These are phyloP conservation scores for Triops longicaudatus DNA, from an alignment of 1,140 invertebrate species.

Conservation along the genomic window DNA sequence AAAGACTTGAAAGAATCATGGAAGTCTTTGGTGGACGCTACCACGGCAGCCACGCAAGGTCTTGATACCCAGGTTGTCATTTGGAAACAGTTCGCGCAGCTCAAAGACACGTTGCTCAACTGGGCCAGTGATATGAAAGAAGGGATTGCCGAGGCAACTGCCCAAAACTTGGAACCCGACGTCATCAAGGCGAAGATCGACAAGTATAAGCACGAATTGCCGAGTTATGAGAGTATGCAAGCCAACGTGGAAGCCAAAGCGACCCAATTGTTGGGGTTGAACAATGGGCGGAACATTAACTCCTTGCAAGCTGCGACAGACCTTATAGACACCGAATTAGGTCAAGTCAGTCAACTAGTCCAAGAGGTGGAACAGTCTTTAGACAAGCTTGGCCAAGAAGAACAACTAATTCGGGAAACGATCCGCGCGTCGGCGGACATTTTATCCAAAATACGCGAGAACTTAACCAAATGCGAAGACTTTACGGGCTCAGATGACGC, in stretches of 20 bases:
- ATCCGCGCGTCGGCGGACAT: constrained; percentile 59
- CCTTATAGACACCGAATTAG: constrained; percentile 66
- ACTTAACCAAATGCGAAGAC: constrained; percentile 82
- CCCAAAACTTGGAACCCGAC: constrained; percentile 68
- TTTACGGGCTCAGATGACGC: constrained; percentile 76
- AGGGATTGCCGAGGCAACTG: constrained; percentile 59
- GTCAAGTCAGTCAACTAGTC: constrained; percentile 40
- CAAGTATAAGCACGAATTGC: constrained; percentile 78
- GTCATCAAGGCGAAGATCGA: constrained; percentile 62
- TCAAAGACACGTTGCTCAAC: constrained; percentile 66
- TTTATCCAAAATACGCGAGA: constrained; percentile 68
- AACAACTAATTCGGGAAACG: constrained; percentile 58
- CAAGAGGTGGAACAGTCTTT: constrained; percentile 63
- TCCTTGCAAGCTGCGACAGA: constrained; percentile 58
- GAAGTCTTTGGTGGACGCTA: constrained; percentile 59
- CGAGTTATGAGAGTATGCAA: constrained; percentile 61
- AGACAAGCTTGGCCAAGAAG: constrained; percentile 58
- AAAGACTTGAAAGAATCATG: constrained; percentile 50
- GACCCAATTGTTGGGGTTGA: constrained; percentile 67
- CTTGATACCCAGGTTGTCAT: constrained; percentile 79
- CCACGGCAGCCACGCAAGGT: constrained; percentile 60
- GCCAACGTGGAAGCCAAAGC: constrained; percentile 68
- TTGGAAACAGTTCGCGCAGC: constrained; percentile 83
- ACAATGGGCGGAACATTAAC: constrained; percentile 58
- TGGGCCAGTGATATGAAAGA: constrained; percentile 77